These are phyloP conservation scores for Gambusia holbrooki DNA, from an alignment of 2,113 vertebrate genomes.

Conservation along the genomic window DNA sequence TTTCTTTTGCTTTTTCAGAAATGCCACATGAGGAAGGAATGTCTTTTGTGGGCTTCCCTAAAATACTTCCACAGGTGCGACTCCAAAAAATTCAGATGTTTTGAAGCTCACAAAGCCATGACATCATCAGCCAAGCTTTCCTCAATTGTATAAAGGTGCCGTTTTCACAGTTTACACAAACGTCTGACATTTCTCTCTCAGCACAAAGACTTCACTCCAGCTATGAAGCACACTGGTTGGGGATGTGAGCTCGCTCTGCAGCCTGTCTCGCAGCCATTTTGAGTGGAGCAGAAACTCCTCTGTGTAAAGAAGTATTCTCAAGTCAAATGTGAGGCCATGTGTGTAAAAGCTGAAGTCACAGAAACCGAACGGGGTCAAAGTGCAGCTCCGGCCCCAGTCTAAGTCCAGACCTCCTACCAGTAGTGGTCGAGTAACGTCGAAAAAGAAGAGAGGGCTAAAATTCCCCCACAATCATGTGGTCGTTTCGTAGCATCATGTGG, in stretches of 20 bases:
- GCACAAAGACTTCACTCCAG: background rate
- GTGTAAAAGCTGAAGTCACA: background rate
- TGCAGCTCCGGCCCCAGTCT: background rate
- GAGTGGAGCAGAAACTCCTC: background rate
- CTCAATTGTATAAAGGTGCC: background rate
- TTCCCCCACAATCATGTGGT: background rate
- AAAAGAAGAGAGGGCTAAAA: background rate
- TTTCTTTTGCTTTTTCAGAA: too few relatives aligned
- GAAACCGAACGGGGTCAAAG: background rate
- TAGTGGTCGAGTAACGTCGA: background rate
- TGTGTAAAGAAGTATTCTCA: background rate
- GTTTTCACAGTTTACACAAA: background rate
- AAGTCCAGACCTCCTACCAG: background rate
- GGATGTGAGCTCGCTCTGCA: background rate
- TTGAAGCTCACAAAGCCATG: background rate
- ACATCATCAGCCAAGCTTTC: background rate
- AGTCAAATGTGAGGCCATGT: background rate
- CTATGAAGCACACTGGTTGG: background rate
- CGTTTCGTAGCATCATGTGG: background rate
- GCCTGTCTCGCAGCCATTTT: background rate
- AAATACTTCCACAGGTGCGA: too few relatives aligned
- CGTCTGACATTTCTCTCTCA: background rate
- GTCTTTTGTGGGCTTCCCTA: too few relatives aligned
- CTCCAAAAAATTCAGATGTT: too few relatives aligned
- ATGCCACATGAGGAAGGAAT: too few relatives aligned